Evolutionary conservation across 2,888 invertebrate genomes (phyloP).

Genomic region (Exephanes ischioxanthus): DNA sequence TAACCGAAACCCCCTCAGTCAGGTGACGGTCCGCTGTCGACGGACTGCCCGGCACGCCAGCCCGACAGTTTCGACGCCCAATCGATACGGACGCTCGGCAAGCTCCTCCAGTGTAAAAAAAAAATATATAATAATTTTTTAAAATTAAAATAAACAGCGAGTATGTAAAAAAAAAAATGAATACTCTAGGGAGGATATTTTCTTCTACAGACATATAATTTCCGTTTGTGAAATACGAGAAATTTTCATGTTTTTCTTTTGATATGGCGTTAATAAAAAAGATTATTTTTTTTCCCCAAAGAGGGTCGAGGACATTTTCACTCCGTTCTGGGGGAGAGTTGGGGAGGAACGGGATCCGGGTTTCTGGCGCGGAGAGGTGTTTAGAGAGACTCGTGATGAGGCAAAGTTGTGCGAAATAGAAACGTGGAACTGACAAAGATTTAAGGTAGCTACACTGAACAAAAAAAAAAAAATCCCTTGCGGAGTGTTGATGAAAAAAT

Average conservation of each 20-base stretch:
- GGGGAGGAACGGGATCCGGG: too few relatives aligned
- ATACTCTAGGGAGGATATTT: slow-evolving; percentile 13
- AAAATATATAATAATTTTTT: not conserved
- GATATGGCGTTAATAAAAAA: too few relatives aligned
- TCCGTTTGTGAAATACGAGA: slow-evolving; percentile 61
- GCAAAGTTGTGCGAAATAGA: too few relatives aligned
- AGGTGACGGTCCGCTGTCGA: slow-evolving; percentile 70
- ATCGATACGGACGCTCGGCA: slow-evolving; percentile 53
- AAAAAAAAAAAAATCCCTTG: too few relatives aligned
- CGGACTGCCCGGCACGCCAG: slow-evolving; percentile 44
- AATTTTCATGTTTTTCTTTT: slow-evolving; percentile 32
- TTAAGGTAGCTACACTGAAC: too few relatives aligned
- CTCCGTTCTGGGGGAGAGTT: too few relatives aligned
- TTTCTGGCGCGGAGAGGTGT: too few relatives aligned
- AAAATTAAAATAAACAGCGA: not conserved
- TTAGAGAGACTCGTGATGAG: too few relatives aligned
- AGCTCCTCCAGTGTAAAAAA: slow-evolving; percentile 36
- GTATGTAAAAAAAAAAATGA: not conserved
- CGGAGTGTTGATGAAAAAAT: too few relatives aligned
- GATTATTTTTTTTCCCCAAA: too few relatives aligned
- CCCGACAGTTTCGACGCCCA: slow-evolving; percentile 38
- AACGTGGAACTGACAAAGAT: too few relatives aligned
- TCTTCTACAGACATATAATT: slow-evolving; percentile 34
- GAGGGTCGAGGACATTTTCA: too few relatives aligned
- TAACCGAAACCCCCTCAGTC: slow-evolving; percentile 78